Evolutionary conservation across 1,140 invertebrate species (phyloP).

Genomic region (Drosophila nigrodunni): DNA sequence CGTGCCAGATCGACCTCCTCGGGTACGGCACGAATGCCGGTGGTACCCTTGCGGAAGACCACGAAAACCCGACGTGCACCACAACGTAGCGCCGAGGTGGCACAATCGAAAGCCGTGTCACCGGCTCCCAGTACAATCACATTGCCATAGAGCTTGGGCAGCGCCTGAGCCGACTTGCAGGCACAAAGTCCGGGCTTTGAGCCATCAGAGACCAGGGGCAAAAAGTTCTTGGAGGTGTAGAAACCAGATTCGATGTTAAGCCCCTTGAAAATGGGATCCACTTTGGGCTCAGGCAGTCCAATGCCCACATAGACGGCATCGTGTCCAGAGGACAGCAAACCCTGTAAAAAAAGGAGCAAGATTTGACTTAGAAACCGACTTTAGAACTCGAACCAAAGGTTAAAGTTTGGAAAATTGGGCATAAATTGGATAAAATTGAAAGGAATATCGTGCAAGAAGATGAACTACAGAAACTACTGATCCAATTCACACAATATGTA

Average conservation of each 20-base stretch:
- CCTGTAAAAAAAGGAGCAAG: slow-evolving; percentile 80
- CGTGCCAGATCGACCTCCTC: slow-evolving; percentile 98
- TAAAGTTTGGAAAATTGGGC: too few species aligned
- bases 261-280: slow-evolving; percentile 91
- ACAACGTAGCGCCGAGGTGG: slow-evolving; percentile 97
- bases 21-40: slow-evolving; percentile 97
- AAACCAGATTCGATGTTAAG: slow-evolving; percentile 93
- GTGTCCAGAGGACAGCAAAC: slow-evolving; percentile 89
- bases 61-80: slow-evolving; percentile 96
- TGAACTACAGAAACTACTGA: too few species aligned
- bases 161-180: slow-evolving; percentile 87
- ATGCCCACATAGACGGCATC: slow-evolving; percentile 97
- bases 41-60: slow-evolving; percentile 96
- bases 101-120: slow-evolving; percentile 99
- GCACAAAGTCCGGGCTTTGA: slow-evolving; percentile 96
- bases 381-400: too few species aligned
- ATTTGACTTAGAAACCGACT: too few species aligned
- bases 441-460: too few species aligned
- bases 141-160: slow-evolving; percentile 93
- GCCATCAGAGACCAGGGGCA: slow-evolving; percentile 93
- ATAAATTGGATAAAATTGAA: too few species aligned
- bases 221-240: slow-evolving; percentile 97
- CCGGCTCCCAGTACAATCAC: slow-evolving; percentile 98
- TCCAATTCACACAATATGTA: too few species aligned
- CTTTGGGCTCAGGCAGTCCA: slow-evolving; percentile 96